phyloP scores from a whole-genome alignment of 2,888 invertebrate species.

The Philaethria dido region DNA sequence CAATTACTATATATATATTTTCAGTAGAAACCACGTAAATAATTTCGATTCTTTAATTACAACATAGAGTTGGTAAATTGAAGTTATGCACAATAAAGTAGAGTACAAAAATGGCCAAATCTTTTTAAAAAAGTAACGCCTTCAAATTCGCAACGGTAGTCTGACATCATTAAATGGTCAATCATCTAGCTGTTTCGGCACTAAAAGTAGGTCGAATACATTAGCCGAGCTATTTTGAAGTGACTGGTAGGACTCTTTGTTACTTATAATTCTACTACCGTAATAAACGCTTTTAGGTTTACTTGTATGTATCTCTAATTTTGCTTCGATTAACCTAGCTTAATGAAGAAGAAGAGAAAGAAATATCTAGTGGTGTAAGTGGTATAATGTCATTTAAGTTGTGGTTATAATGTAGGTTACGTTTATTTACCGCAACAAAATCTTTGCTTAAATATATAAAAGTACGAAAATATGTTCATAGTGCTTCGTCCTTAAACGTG shows the following conservation, averaged over 20 bases:
- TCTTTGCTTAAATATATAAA: not conserved
- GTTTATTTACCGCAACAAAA: not conserved
- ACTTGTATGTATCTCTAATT: not conserved
- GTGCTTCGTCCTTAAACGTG: slow-evolving; percentile 14
- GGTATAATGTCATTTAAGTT: not conserved
- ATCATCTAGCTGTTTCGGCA: slow-evolving; percentile 65
- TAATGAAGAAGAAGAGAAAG: not conserved
- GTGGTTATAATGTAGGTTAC: slow-evolving; percentile 1
- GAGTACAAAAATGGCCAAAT: slow-evolving; percentile 4
- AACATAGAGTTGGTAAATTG: not conserved
- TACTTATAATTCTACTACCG: slow-evolving; percentile 25
- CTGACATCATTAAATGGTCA: slow-evolving; percentile 74
- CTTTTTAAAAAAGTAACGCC: slow-evolving; percentile 33
- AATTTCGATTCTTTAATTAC: not conserved
- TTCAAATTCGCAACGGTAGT: slow-evolving; percentile 65
- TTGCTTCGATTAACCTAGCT: not conserved
- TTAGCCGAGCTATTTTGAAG: slow-evolving; percentile 61
- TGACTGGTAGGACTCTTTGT: slow-evolving; percentile 37
- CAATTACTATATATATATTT: not conserved
- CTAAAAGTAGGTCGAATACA: slow-evolving; percentile 69
- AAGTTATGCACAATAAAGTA: not conserved
- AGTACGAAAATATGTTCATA: not conserved
- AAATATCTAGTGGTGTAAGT: not conserved
- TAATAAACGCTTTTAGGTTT: not conserved
- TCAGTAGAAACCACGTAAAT: not conserved